phyloP scores from a whole-genome alignment of 1,140 invertebrate genomes.

The Cotesia chilonis region DNA sequence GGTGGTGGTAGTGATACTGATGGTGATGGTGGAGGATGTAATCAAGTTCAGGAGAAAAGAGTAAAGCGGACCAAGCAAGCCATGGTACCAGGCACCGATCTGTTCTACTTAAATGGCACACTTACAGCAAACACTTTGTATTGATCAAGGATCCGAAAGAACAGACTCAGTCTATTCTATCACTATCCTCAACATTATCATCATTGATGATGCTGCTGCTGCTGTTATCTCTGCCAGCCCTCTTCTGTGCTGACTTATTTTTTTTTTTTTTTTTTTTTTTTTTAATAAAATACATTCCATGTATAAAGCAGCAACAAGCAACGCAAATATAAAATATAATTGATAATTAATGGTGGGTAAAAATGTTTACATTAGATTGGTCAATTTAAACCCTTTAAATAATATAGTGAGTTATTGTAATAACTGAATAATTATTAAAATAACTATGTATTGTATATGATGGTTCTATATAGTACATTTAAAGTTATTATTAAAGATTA shows the following conservation, averaged over 20 bases:
- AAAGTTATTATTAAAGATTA: not conserved
- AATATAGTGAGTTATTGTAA: conserved; percentile 40
- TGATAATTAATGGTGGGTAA: too few relatives aligned
- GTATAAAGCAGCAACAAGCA: too few relatives aligned
- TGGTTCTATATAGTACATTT: too few relatives aligned
- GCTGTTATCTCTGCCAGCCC: too few relatives aligned
- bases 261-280: too few relatives aligned
- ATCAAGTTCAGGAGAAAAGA: conserved; percentile 41
- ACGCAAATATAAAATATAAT: too few relatives aligned
- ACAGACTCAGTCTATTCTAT: conserved; percentile 59
- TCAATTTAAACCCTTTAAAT: conserved; percentile 42
- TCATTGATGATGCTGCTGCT: too few relatives aligned
- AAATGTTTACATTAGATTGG: too few relatives aligned
- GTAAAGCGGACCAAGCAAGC: conserved; percentile 55
- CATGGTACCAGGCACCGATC: conserved; percentile 59
- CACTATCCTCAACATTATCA: not conserved
- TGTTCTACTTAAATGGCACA: conserved; percentile 66
- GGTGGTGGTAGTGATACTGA: not conserved
- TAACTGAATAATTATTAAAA: not conserved
- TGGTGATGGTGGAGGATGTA: conserved; percentile 13
- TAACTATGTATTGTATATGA: too few relatives aligned
- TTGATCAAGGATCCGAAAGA: conserved; percentile 58
- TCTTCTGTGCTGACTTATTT: too few relatives aligned
- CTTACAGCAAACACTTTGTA: conserved; percentile 54
- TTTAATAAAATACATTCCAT: too few relatives aligned